These are phyloP conservation scores for Galemys pyrenaicus DNA, from an alignment of 2,113 vertebrate genomes.

Conservation along the genomic window DNA sequence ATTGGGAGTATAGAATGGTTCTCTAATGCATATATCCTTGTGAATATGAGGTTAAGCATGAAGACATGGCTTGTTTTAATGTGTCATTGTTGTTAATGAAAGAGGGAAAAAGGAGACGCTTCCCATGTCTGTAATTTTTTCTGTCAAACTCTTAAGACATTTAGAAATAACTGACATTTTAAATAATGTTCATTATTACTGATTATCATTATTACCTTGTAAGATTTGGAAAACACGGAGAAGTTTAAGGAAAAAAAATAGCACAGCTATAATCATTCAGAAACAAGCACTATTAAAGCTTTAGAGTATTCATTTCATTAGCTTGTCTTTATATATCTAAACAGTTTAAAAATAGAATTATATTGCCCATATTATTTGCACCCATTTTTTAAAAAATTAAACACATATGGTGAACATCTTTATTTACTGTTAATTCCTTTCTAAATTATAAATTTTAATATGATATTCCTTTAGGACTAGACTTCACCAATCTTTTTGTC, in stretches of 20 bases:
- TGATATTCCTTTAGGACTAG: neutral
- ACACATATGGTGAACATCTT: neutral
- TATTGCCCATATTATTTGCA: neutral
- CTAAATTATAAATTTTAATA: neutral
- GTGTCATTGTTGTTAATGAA: neutral
- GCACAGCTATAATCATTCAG: neutral
- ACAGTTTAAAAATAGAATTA: neutral
- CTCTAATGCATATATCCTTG: neutral
- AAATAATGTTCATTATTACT: neutral
- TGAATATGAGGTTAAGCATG: neutral
- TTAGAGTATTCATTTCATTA: neutral
- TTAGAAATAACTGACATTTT: neutral
- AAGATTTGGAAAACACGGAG: slow-evolving; percentile 24
- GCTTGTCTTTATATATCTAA: slow-evolving; percentile 21
- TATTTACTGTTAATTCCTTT: neutral
- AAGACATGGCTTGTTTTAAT: neutral
- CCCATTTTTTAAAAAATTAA: neutral
- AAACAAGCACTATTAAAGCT: neutral
- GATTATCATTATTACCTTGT: neutral
- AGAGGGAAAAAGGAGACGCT: neutral
- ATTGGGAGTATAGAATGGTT: neutral
- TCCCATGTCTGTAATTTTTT: neutral
- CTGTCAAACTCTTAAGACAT: neutral
- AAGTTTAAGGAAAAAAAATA: neutral
- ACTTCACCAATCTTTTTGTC: neutral